Percentiles rank a stretch among this genome's conserved stretches.
phyloP scores from a whole-genome alignment of 2,797 vertebrate genomes.

The Tangara arthus region DNA sequence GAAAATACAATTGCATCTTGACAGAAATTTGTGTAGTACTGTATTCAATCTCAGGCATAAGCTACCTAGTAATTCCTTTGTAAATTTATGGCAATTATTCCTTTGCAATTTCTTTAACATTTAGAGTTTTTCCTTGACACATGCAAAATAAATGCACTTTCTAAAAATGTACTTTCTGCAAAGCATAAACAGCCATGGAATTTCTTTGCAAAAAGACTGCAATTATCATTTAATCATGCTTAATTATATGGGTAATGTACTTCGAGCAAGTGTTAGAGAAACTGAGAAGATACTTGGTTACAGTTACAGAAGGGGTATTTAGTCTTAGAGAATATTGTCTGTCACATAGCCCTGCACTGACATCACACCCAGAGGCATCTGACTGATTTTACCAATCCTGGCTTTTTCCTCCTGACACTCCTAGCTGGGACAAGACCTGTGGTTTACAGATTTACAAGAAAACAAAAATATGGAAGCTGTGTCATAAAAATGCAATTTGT shows the following conservation, averaged over 20 bases:
- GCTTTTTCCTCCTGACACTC: background rate
- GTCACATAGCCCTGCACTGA: background rate
- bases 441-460: background rate
- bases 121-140: slow-evolving; percentile 9
- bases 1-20: background rate
- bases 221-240: slow-evolving; percentile 66
- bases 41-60: background rate
- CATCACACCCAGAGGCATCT: background rate
- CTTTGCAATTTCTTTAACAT: slow-evolving; percentile 31
- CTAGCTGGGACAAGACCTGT: background rate
- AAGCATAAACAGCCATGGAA: slow-evolving; percentile 52
- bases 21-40: background rate
- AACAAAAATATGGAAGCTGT: fast-evolving
- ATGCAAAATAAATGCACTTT: slow-evolving; percentile 33
- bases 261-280: slow-evolving; percentile 57
- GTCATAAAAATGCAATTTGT: background rate
- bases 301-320: background rate
- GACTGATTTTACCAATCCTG: background rate
- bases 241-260: slow-evolving; percentile 69
- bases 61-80: slow-evolving; percentile 5
- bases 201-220: slow-evolving; percentile 36
- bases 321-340: background rate
- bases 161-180: background rate
- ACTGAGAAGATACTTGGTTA: slow-evolving; percentile 3
- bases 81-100: slow-evolving; percentile 42